Base-by-base conservation (phyloP, 2,113 vertebrate genomes). In the Edolisoma coerulescens region DNA sequence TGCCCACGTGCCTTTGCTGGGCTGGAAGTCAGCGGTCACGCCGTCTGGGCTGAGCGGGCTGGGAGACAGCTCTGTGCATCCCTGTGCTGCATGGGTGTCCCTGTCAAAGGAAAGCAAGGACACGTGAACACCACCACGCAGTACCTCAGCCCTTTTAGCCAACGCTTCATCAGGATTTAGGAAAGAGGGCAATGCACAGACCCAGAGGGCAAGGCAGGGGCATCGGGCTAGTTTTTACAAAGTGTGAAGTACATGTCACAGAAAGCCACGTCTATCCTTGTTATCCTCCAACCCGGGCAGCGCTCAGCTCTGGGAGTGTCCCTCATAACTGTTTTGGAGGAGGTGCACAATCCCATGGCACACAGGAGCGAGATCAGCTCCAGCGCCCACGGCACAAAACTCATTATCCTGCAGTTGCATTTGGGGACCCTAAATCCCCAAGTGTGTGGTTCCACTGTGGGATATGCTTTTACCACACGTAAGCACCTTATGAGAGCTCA, bases 11-110 rank as follows among this genome's bases (percentile, higher is more conserved):
- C 75, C 41, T 93, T 94, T 98, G 88, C 92, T 77, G 79, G 94
- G 95, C 80, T 84, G 96, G 30, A 89, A 81, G 50, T 96, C 95
- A 89, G 94, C 13, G 67, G 53, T 68, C 84, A 96, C 57, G 1
- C 59, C 77, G 60, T 74, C 93, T 0, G 53, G 81, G 49, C 63
- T 16, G 32, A 84, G 67, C 0, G 71, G 71, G 61, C 32, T 53
- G 94, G 96, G 32, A 76, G 84, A 47, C 33, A 91, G 61, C 42
- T 86, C 42, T 3, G 84, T 23, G 85, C 87, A 95, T 84, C 82
- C 90, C 21, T 89, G 84, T 5, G 94, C 96, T 87, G 96, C 96
- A 74, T 86, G 90, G 2, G 90, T 97, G 78, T 98, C 97, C 97
- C 98, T 98, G 97, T 30, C 11, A 83, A 91, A 64, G 90, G 81